Conservation (phyloP, 2,888 invertebrate genomes). For the Plemyria rubiginata region DNA sequence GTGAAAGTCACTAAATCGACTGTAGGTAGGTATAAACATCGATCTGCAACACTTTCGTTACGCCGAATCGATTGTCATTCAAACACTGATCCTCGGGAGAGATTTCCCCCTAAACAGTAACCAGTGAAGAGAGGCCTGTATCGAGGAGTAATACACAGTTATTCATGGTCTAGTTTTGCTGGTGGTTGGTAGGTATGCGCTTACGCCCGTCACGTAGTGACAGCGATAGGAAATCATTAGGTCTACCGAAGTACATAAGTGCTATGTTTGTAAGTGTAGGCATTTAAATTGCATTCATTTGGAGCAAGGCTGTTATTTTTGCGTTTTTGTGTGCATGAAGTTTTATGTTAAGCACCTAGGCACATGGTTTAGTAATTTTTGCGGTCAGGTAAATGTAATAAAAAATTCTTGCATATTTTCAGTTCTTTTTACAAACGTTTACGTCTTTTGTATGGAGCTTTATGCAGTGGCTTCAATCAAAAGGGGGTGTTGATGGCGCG, state of each 20-base stretch:
- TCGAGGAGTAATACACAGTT: neutral
- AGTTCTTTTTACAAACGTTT: neutral
- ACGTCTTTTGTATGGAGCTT: neutral
- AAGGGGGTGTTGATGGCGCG: too few relatives aligned
- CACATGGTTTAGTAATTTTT: neutral
- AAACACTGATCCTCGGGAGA: constrained; percentile 52
- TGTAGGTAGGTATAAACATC: constrained; percentile 55
- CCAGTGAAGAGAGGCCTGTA: constrained; percentile 16
- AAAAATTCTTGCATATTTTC: neutral
- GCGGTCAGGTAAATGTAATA: constrained; percentile 7
- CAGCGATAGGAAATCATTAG: constrained; percentile 26
- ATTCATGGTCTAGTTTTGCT: constrained; percentile 5
- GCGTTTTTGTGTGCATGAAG: constrained; percentile 1
- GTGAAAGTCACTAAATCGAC: constrained; percentile 73
- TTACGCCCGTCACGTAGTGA: constrained; percentile 23
- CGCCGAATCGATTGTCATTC: constrained; percentile 74
- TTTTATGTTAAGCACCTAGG: neutral
- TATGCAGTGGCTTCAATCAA: too few relatives aligned
- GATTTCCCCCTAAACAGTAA: constrained; percentile 55
- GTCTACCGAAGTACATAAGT: neutral
- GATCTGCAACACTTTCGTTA: constrained; percentile 78
- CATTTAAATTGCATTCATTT: constrained; percentile 24
- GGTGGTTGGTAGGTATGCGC: constrained; percentile 21
- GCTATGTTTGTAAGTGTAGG: constrained; percentile 8
- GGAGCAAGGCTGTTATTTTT: constrained; percentile 25